Evolutionary conservation across 2,888 invertebrate genomes (phyloP), one percentile per base, ranked within the genome.

Genomic region (Griposia aprilina): DNA sequence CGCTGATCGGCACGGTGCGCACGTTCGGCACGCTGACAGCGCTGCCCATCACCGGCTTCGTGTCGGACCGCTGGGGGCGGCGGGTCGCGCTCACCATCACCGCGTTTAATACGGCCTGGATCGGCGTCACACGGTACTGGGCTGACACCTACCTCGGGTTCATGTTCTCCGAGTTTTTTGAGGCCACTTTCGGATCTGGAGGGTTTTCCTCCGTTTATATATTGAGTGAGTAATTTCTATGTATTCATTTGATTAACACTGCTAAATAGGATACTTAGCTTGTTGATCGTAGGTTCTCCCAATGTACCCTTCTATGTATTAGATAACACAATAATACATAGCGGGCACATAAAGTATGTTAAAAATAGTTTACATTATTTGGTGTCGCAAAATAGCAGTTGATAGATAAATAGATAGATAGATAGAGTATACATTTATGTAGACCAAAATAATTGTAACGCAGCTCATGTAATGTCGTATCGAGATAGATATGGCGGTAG

Each of bases 41-140:
- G 0, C 95, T 98, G 77, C 97, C 98, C 3, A 94, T 98, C 77
- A 97, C 97, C 1, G 98, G 98, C 62, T 97, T 97, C 85, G 92
- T 98, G 60, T 98, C 98, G 0, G 98, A 98, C 94, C 97, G 97
- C 97, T 98, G 97, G 94, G 98, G 98, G 0, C 96, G 98, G 67
- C 96, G 97, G 80, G 95, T 97, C 3, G 96, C 97, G 1, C 94
- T 98, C 80, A 95, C 97, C 30, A 90, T 97, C 84, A 97, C 97
- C 80, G 97, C 97, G 81, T 93, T 97, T 81, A 92, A 97, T 80
- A 97, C 97, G 11, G 97, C 97, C 23, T 92, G 98, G 87, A 94
- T 98, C 67, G 98, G 98, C 10, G 88, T 98, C 36, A 90, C 97
- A 15, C 97, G 98, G 7, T 95, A 93, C 89, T 95, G 92, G 88